Evolutionary conservation across 2,113 vertebrate species (phyloP).

Genomic region (Neopipo cinnamomea): DNA sequence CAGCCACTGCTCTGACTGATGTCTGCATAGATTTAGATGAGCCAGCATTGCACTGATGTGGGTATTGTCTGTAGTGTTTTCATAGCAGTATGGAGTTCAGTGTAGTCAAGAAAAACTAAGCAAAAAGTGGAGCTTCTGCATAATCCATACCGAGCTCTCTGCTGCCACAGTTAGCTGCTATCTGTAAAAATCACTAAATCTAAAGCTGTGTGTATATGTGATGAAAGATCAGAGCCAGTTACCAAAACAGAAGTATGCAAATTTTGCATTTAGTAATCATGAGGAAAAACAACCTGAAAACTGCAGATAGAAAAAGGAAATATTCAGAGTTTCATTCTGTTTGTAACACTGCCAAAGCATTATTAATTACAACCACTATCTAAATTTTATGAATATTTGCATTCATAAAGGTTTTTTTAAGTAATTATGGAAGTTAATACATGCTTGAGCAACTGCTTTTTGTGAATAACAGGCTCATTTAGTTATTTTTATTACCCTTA

Average conservation of each 20-base stretch:
- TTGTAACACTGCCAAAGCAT: not conserved
- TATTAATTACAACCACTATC: not conserved
- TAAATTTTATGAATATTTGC: not conserved
- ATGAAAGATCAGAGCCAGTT: not conserved
- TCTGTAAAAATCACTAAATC: not conserved
- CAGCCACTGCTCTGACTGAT: not conserved
- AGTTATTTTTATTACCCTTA: not conserved
- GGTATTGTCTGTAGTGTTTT: not conserved
- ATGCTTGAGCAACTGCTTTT: not conserved
- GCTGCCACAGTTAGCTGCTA: not conserved
- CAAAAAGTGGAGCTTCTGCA: not conserved
- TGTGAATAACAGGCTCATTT: not conserved
- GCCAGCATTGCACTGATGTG: not conserved
- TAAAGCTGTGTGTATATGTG: not conserved
- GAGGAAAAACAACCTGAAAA: not conserved
- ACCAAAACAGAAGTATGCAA: not conserved
- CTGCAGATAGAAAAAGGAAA: not conserved
- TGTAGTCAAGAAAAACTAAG: not conserved
- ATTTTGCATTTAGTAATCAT: not conserved
- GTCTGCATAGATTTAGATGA: not conserved
- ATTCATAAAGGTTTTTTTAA: not conserved
- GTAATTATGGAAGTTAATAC: not conserved
- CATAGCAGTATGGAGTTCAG: not conserved
- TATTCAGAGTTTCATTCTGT: not conserved
- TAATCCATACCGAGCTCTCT: not conserved